Evolutionary conservation across 2,797 vertebrate genomes (phyloP), one percentile per base, ranked within the genome.

Genomic region (Coilia nasus): DNA sequence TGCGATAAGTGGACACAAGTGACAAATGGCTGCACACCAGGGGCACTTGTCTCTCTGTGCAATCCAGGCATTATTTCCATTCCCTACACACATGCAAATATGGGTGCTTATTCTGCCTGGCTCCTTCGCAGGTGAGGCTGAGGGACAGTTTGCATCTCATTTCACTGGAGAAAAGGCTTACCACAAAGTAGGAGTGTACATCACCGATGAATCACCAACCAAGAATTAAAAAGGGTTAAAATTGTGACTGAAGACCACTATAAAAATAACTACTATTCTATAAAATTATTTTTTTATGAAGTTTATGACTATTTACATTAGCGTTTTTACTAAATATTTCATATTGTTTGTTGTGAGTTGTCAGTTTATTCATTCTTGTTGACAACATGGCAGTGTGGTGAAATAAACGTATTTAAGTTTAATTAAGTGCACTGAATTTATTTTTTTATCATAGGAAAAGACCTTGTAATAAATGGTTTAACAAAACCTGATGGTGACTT

Each of bases 21-120:
- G 64, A 71, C 64, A 71, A 17, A 35, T 31, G 28, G 17, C 11
- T 15, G 35, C 31, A 75, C 17, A 12, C 35, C 35, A 54, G 67
- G 31, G 28, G 67, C 15, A 35, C 91, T 92, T 89, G 92, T 89
- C 91, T 83, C 80, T 87, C 90, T 86, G 95, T 94, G 94, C 93
- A 94, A 95, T 95, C 83, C 87, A 88, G 88, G 56, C 83, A 83
- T 81, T 83, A 94, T 95, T 95, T 95, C 90, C 92, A 91, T 94
- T 86, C 89, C 92, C 93, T 90, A 90, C 91, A 87, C 54, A 54
- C 81, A 96, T 94, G 94, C 93, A 96, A 96, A 95, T 83, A 17
- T 46, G 44, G 89, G 91, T 89, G 82, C 88, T 80, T 82, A 81
- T 85, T 86, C 85, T 88, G 85, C 86, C 80, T 75, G 78, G 84